A percentile compares a stretch with the other conserved stretches of the same genome.
Evolutionary conservation across 2,113 vertebrate genomes (phyloP).

Genomic region (Rhizomys pruinosus): DNA sequence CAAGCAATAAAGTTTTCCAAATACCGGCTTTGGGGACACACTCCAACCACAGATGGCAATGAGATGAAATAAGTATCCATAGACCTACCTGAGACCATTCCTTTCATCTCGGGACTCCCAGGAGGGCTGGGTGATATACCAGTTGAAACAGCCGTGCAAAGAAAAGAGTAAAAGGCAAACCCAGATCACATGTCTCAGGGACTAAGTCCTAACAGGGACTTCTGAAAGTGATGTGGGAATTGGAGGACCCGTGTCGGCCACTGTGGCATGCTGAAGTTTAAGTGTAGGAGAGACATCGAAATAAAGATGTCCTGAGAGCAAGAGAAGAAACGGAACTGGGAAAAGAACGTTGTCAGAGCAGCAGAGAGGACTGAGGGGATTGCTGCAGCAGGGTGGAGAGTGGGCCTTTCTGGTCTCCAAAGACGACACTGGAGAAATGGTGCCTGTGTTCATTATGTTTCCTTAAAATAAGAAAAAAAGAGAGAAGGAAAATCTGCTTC

Average conservation of each 20-base stretch:
- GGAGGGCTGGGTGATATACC: neutral
- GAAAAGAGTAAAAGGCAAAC: neutral
- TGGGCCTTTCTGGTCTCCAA: neutral
- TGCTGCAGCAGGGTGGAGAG: neutral
- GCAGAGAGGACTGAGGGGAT: neutral
- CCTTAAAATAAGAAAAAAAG: neutral
- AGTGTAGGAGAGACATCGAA: neutral
- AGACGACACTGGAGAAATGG: neutral
- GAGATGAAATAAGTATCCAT: fast-evolving
- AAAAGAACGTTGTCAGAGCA: neutral
- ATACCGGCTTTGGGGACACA: neutral
- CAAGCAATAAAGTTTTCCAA: neutral
- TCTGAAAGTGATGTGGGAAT: neutral
- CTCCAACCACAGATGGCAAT: too few relatives aligned
- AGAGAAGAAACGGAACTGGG: neutral
- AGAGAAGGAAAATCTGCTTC: neutral
- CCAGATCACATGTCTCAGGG: neutral
- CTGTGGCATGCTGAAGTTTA: neutral
- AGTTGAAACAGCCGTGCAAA: too few relatives aligned
- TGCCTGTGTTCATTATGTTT: neutral
- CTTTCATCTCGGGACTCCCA: neutral
- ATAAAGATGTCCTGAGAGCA: neutral
- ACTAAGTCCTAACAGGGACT: neutral
- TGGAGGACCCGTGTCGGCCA: neutral
- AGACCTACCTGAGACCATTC: neutral